Base-by-base conservation (phyloP, 2,888 invertebrate genomes). In the Mylabris sibirica region DNA sequence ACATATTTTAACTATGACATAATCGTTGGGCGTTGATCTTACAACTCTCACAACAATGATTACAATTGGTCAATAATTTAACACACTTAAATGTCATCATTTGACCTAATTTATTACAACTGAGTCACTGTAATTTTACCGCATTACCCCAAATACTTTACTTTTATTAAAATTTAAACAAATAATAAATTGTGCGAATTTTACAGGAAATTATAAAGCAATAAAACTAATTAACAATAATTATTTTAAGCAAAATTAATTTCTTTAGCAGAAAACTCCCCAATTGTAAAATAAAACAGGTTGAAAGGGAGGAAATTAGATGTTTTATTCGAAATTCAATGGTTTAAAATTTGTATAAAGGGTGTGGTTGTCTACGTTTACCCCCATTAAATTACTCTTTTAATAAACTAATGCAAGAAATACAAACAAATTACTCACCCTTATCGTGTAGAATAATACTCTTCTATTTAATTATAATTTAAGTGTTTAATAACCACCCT, bases 51-150 rank as follows among this genome's bases (percentile, higher is more conserved):
- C 22, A 22, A 22, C 22, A 20, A 8, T 17, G 38, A 62, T 49
- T 53, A 34, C 17, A 60, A 34, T 20, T 20, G 20, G 61, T 53
- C 61, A 66, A 62, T 66, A 63, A 22, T 34, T 41, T 66, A 66
- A 59, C 20, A 26, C 30, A 41, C 5, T 22, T 11, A 41, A 41
- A 26, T 26, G 53, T 38, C 57, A 44, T 35, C 63, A 63, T 24
- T 35, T 62, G 66, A 63, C 66, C 66, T 62, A 66, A 20, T 66
- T 66, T 38, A 41, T 5, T 57, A 22, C 12, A 24, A 59, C 53
- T 66, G 62, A 63, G 34, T 66, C 34, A 30, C 59, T 62, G 63
- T 34, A 67, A 41, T 60, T 64, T 67, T 64, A n/a, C 67, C 64
- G 67, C 67, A 67, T 38, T 64, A 64, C 30, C 30, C 30, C 49